Conservation (phyloP, 2,797 vertebrate genomes). For the Characodon lateralis region DNA sequence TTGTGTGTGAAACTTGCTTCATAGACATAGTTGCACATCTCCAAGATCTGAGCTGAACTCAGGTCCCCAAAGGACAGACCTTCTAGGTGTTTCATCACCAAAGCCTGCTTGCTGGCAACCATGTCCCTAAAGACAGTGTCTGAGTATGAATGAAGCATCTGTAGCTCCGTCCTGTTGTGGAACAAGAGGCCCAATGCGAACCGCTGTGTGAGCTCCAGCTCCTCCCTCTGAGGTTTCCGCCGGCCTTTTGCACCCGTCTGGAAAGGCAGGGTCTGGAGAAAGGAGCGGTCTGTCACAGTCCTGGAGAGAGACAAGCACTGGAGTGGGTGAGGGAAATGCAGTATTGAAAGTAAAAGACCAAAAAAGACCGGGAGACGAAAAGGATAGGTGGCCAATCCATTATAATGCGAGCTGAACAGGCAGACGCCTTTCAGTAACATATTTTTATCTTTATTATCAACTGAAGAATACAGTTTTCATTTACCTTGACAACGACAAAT, state of each 20-base stretch:
- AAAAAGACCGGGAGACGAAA: neutral
- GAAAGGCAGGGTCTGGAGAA: constrained; percentile 77
- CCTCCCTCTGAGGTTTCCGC: constrained; percentile 83
- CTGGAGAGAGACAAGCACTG: constrained; percentile 39
- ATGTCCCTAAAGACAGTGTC: constrained; percentile 33
- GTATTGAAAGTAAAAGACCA: constrained; percentile 9
- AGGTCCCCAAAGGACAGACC: constrained; percentile 75
- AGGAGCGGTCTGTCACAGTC: constrained; percentile 51
- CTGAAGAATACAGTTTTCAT: neutral
- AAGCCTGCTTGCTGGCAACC: constrained; percentile 71
- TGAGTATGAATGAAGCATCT: constrained; percentile 49
- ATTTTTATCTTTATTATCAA: neutral
- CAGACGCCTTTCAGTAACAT: neutral
- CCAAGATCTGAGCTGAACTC: constrained; percentile 79
- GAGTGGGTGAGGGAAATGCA: constrained; percentile 1
- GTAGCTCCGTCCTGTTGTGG: constrained; percentile 58
- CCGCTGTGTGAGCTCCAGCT: constrained; percentile 83
- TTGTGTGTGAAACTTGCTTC: constrained; percentile 67
- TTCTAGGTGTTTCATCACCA: constrained; percentile 77
- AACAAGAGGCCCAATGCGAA: constrained; percentile 86
- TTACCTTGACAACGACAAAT: constrained; percentile 81
- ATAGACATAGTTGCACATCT: constrained; percentile 85
- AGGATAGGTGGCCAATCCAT: no score
- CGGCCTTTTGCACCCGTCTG: constrained; percentile 77
- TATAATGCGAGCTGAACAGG: neutral